Conservation (phyloP, 2,888 invertebrate genomes). For the Cactoblastis cactorum region DNA sequence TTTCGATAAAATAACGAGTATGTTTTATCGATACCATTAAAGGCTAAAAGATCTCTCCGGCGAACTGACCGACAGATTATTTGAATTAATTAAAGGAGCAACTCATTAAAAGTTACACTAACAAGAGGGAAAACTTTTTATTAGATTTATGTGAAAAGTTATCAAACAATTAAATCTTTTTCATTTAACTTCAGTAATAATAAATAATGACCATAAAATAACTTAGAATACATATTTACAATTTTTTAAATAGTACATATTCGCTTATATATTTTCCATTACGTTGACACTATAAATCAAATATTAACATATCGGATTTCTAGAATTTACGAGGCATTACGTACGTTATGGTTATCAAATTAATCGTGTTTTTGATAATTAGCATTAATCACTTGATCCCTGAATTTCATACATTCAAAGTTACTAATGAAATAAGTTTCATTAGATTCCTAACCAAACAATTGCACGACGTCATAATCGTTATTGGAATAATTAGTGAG, state of each 20-base stretch:
- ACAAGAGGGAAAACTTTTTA: constrained; percentile 37
- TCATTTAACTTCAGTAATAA: constrained; percentile 1
- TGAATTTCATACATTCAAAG: not conserved
- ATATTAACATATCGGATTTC: too few relatives aligned
- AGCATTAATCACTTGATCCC: not conserved
- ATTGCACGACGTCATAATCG: not conserved
- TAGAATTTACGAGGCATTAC: not conserved
- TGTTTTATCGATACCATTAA: too few relatives aligned
- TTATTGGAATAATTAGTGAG: not conserved
- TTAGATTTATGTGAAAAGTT: constrained; percentile 46
- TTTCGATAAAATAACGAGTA: too few relatives aligned
- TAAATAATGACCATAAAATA: not conserved
- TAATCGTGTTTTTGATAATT: not conserved
- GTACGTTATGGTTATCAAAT: not conserved
- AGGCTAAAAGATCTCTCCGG: too few relatives aligned
- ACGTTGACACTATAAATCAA: too few relatives aligned
- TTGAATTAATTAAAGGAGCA: constrained; percentile 28
- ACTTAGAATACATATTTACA: not conserved
- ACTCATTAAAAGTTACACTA: constrained; percentile 42
- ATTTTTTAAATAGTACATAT: too few relatives aligned
- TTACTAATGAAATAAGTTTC: not conserved
- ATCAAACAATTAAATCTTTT: constrained; percentile 20
- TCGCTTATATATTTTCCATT: too few relatives aligned
- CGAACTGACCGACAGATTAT: constrained; percentile 13
- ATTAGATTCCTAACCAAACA: not conserved